Conservation (phyloP, 2,797 vertebrate species). For the Sebastes nivosus region DNA sequence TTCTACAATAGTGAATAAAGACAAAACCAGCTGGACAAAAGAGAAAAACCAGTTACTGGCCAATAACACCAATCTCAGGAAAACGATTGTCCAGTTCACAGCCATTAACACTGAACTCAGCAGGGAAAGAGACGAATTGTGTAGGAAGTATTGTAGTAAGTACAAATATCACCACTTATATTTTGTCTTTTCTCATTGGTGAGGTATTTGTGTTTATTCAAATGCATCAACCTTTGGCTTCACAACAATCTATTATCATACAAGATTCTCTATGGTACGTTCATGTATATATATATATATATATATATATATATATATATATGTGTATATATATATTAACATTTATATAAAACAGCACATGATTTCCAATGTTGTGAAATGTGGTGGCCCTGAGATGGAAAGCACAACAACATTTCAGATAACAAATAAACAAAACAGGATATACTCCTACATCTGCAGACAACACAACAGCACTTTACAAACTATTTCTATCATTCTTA, state of each 20-base stretch:
- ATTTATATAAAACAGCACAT: no score
- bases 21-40: not conserved
- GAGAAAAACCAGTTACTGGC: not conserved
- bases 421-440: not conserved
- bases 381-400: not conserved
- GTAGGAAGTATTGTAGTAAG: not conserved
- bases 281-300: no score
- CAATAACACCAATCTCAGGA: not conserved
- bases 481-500: not conserved
- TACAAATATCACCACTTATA: not conserved
- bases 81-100: no score
- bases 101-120: not conserved
- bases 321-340: no score
- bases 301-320: no score
- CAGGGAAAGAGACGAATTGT: fast-evolving
- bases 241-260: not conserved
- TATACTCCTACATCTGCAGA: not conserved
- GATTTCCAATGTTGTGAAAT: not conserved
- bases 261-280: not conserved
- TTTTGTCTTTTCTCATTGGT: not conserved
- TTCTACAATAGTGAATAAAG: slow-evolving; percentile 14
- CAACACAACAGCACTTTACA: not conserved
- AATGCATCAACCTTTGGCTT: not conserved
- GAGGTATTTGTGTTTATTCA: not conserved
- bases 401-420: not conserved